phyloP scores from a whole-genome alignment of 1,140 invertebrate genomes.

The Vanessa tameamea region DNA sequence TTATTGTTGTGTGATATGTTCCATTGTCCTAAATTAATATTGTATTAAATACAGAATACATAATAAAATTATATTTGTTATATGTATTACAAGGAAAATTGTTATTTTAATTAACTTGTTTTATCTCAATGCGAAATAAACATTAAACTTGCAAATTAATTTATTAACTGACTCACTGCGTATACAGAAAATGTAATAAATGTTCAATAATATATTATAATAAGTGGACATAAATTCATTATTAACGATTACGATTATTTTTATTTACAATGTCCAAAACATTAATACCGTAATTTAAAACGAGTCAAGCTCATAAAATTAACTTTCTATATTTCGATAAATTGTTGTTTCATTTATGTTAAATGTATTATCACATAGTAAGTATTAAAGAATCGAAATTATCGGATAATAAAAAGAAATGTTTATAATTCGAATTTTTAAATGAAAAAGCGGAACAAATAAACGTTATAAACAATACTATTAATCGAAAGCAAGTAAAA shows the following conservation, averaged over 20 bases:
- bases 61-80: background rate
- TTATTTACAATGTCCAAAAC: background rate
- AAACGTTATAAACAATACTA: background rate
- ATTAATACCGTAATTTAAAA: background rate
- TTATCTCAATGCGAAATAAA: constrained; percentile 30
- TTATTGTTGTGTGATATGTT: too few species aligned
- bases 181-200: constrained; percentile 12
- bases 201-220: background rate
- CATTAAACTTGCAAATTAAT: constrained; percentile 29
- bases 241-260: background rate
- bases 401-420: too few species aligned
- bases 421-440: background rate
- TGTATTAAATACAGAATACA: background rate
- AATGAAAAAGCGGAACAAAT: background rate
- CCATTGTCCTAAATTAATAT: background rate
- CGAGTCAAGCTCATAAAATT: background rate
- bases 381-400: too few species aligned
- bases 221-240: background rate
- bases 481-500: constrained; percentile 4
- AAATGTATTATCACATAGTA: too few species aligned
- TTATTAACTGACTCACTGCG: constrained; percentile 27
- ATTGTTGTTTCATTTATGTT: too few species aligned
- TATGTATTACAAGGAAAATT: constrained; percentile 30
- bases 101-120: constrained; percentile 30
- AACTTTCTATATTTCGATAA: too few species aligned